Conservation (phyloP, 2,113 vertebrate genomes). For the Vombatus ursinus region DNA sequence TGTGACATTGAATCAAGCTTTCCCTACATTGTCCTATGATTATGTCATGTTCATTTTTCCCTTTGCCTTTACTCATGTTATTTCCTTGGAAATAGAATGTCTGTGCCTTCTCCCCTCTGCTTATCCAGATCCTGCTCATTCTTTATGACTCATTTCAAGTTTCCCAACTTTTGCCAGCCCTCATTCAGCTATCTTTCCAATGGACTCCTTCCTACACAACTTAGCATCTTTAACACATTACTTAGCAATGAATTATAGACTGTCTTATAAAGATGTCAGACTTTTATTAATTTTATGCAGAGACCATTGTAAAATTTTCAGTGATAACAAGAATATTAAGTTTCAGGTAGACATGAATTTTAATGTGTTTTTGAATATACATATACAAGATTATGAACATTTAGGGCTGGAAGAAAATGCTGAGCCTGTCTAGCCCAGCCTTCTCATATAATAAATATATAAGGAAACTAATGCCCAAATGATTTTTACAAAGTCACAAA, state of each 20-base stretch:
- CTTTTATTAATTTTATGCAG: too few species aligned
- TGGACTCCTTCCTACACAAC: background rate
- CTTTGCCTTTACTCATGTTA: background rate
- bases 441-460: background rate
- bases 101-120: background rate
- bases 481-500: background rate
- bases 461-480: background rate
- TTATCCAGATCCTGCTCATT: background rate
- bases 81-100: background rate
- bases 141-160: background rate
- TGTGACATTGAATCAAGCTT: background rate
- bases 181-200: background rate
- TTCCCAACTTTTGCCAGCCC: background rate
- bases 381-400: background rate
- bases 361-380: background rate
- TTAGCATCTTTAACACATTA: background rate
- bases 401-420: background rate
- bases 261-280: background rate
- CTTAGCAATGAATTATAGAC: background rate
- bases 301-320: background rate
- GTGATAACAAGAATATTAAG: background rate
- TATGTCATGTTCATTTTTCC: background rate
- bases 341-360: background rate
- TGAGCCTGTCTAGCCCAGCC: background rate
- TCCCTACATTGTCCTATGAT: background rate